A percentile compares a stretch with the other conserved stretches of the same genome.
Evolutionary conservation across 1,140 invertebrate genomes (phyloP).

Genomic region (Zeugodacus cucurbitae): DNA sequence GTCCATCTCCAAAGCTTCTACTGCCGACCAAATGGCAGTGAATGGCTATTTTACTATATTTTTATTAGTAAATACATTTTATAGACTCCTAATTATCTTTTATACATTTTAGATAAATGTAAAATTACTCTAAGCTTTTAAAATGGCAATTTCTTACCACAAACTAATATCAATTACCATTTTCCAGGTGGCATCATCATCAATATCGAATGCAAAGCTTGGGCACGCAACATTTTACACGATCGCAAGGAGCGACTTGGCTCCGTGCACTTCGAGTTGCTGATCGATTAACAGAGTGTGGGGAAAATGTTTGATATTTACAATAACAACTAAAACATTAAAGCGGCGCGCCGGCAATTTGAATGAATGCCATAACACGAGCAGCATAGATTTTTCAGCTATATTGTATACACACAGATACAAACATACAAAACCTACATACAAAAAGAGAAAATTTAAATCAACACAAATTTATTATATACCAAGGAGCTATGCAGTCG

Average conservation of each 20-base stretch:
- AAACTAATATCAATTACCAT: no score
- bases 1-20: no score
- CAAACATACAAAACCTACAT: background rate
- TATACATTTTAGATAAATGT: no score
- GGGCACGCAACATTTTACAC: slow-evolving; percentile 87
- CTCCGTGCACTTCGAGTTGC: slow-evolving; percentile 88
- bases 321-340: slow-evolving; percentile 30
- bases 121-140: no score
- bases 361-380: background rate
- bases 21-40: no score
- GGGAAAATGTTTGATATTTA: slow-evolving; percentile 25
- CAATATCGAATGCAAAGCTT: slow-evolving; percentile 90
- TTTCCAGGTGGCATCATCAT: slow-evolving; percentile 84
- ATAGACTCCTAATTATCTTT: no score
- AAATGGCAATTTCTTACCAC: no score
- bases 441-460: background rate
- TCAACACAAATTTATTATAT: slow-evolving; percentile 1
- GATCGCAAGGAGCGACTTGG: slow-evolving; percentile 82
- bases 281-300: slow-evolving; percentile 79
- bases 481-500: slow-evolving; percentile 18
- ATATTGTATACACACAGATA: background rate
- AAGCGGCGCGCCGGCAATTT: background rate
- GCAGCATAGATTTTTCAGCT: slow-evolving; percentile 35
- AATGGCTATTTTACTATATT: no score
- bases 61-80: no score